Evolutionary conservation across 2,797 vertebrate genomes (phyloP).

Genomic region (Acrossocheilus wenchowensis): DNA sequence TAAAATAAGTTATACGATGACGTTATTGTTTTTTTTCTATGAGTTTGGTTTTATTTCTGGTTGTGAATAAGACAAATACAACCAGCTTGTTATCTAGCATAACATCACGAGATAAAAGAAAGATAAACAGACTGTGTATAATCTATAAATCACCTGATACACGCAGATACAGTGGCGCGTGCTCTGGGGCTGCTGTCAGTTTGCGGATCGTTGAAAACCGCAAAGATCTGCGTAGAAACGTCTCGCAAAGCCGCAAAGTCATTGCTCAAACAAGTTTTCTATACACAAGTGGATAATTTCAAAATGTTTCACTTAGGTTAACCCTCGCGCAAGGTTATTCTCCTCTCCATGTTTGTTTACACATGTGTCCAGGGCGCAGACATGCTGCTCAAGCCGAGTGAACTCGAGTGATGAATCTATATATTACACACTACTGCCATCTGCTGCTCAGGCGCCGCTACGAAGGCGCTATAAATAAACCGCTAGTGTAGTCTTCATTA

Average conservation of each 20-base stretch:
- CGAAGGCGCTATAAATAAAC: neutral
- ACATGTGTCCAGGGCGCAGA: slow-evolving; percentile 64
- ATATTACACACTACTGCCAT: slow-evolving; percentile 60
- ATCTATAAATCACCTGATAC: slow-evolving; percentile 68
- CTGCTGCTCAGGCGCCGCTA: slow-evolving; percentile 58
- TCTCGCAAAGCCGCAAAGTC: slow-evolving; percentile 66
- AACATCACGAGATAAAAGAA: neutral
- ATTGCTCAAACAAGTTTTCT: slow-evolving; percentile 51
- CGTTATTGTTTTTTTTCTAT: neutral
- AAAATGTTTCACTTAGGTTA: neutral
- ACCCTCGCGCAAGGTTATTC: slow-evolving; percentile 37
- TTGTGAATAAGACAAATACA: neutral
- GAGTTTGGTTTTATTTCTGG: neutral
- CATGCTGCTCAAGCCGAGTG: slow-evolving; percentile 70
- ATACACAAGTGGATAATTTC: too few species aligned
- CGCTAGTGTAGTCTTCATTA: neutral
- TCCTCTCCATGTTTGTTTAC: slow-evolving; percentile 60
- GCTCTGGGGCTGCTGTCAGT: slow-evolving; percentile 47
- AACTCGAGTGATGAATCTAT: neutral
- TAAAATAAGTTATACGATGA: neutral
- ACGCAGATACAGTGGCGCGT: slow-evolving; percentile 63
- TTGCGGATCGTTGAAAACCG: slow-evolving; percentile 36
- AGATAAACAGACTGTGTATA: neutral
- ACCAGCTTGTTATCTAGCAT: neutral
- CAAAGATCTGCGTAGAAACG: slow-evolving; percentile 57